Percentiles rank a stretch among this genome's conserved stretches.
Evolutionary conservation across 1,140 invertebrate species (phyloP).

Genomic region (Procambarus virginalis): DNA sequence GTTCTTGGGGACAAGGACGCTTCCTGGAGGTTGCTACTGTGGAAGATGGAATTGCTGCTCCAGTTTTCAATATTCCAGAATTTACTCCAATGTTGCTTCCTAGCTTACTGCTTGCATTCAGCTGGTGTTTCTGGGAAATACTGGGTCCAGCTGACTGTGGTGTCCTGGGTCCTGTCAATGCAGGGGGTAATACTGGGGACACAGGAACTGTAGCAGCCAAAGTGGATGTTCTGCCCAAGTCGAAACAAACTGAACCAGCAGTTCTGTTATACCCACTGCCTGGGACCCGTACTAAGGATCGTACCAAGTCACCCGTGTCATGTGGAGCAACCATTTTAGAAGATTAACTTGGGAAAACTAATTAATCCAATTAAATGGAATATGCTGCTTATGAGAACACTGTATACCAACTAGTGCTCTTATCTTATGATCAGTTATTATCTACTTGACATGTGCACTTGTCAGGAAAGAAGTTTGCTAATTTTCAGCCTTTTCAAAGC

Average conservation of each 20-base stretch:
- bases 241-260: conserved; percentile 19
- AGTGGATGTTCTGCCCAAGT: conserved; percentile 19
- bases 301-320: conserved; percentile 20
- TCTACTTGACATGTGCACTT: too few relatives aligned
- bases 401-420: too few relatives aligned
- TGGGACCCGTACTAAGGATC: conserved; percentile 18
- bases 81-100: neutral
- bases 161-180: neutral
- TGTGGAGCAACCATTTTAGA: conserved; percentile 20
- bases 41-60: neutral
- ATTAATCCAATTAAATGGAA: too few relatives aligned
- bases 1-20: neutral
- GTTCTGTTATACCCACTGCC: conserved; percentile 16
- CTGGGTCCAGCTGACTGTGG: neutral
- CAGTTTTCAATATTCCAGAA: neutral
- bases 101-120: neutral
- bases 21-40: neutral
- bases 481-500: too few relatives aligned
- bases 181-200: neutral
- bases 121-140: neutral
- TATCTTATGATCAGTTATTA: too few relatives aligned
- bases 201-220: conserved; percentile 24
- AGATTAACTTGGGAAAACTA: too few relatives aligned
- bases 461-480: too few relatives aligned
- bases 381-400: too few relatives aligned